Evolutionary conservation across 2,113 vertebrate genomes (phyloP).

Genomic region (Candoia aspera): DNA sequence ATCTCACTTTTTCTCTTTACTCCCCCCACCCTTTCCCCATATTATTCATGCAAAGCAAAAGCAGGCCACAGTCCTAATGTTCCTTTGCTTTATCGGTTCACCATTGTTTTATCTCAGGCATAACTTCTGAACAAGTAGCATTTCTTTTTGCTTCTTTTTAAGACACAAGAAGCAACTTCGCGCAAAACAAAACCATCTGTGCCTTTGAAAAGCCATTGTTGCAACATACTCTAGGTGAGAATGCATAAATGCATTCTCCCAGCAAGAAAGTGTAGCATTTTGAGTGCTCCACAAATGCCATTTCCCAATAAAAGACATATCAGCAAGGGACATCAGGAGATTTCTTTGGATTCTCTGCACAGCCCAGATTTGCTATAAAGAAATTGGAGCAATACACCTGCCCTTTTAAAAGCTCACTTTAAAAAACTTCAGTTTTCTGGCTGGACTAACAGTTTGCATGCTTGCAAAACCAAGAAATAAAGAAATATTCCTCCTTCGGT

Average conservation of each 20-base stretch:
- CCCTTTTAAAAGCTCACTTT: neutral
- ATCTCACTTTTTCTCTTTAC: neutral
- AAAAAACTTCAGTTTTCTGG: neutral
- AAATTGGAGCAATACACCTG: neutral
- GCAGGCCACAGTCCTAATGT: neutral
- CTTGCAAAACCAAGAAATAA: constrained; percentile 2
- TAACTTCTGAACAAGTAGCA: neutral
- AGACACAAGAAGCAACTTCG: neutral
- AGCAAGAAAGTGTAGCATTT: neutral
- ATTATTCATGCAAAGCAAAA: neutral
- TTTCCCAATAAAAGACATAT: neutral
- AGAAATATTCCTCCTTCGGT: neutral
- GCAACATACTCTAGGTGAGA: neutral
- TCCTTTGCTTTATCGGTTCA: neutral
- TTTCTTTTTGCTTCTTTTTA: neutral
- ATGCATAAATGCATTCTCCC: neutral
- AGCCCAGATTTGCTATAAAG: neutral
- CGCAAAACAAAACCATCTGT: neutral
- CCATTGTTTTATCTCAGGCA: neutral
- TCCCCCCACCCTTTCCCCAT: neutral
- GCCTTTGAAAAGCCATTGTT: neutral
- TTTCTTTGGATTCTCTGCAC: neutral
- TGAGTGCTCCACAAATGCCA: neutral
- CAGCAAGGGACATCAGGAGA: neutral
- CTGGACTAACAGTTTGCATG: neutral